phyloP scores from a whole-genome alignment of 2,797 vertebrate species.

The Malacoctenus gilli region DNA sequence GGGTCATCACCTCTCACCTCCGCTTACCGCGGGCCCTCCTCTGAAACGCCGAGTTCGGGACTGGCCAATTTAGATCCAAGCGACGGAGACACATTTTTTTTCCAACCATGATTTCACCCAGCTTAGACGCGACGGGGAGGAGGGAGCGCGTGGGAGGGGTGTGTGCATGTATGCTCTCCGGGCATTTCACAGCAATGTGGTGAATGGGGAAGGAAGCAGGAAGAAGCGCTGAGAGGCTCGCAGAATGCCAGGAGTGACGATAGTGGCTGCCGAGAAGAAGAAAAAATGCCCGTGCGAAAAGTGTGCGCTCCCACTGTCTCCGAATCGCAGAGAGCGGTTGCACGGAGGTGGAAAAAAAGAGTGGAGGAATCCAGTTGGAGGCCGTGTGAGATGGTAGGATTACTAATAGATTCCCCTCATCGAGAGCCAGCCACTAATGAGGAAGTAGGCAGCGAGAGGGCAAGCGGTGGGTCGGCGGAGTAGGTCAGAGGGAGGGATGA shows the following conservation, averaged over 20 bases:
- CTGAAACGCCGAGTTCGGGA: conserved; percentile 50
- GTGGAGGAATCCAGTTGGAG: conserved; percentile 28
- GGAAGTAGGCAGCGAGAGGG: conserved; percentile 60
- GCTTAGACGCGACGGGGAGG: conserved; percentile 44
- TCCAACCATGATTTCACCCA: conserved; percentile 54
- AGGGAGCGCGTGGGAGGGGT: conserved; percentile 45
- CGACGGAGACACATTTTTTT: conserved; percentile 41
- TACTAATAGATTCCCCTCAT: conserved; percentile 67
- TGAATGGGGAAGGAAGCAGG: conserved; percentile 30
- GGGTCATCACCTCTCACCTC: conserved; percentile 44
- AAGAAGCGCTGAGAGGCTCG: conserved; percentile 22
- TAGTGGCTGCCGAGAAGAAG: conserved; percentile 31
- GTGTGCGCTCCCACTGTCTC: conserved; percentile 1
- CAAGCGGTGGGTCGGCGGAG: conserved; percentile 54
- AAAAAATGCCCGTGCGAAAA: conserved; percentile 32
- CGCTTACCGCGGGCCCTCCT: conserved; percentile 47
- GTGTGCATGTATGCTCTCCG: conserved; percentile 43
- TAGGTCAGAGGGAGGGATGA: conserved; percentile 61
- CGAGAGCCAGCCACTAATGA: conserved; percentile 72
- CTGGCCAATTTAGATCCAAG: conserved; percentile 71
- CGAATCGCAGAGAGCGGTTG: conserved; percentile 34
- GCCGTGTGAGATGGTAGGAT: conserved; percentile 47
- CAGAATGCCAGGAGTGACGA: conserved; percentile 38
- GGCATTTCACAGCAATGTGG: conserved; percentile 53
- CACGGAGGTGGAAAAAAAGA: conserved; percentile 5